phyloP scores from a whole-genome alignment of 2,797 vertebrate genomes.

The Pangasius larnaudii region DNA sequence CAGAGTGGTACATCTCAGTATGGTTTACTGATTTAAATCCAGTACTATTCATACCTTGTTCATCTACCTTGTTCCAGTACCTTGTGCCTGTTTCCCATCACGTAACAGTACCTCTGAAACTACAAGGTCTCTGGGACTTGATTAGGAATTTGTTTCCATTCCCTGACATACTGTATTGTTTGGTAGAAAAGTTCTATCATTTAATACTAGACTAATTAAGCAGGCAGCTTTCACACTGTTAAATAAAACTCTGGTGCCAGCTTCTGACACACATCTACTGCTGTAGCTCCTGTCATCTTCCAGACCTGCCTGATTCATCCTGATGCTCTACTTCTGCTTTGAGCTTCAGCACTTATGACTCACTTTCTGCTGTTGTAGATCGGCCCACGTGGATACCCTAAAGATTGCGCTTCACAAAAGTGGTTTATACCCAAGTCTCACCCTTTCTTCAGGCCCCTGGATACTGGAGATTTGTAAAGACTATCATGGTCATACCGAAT shows the following conservation, averaged over 20 bases:
- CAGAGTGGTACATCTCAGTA: background rate
- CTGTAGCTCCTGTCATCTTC: background rate
- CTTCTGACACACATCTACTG: background rate
- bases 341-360: background rate
- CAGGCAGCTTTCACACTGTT: background rate
- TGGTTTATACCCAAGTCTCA: background rate
- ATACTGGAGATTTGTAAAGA: background rate
- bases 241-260: background rate
- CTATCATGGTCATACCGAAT: background rate
- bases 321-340: background rate
- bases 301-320: slow-evolving; percentile 10
- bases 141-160: background rate
- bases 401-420: background rate
- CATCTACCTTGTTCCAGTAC: background rate
- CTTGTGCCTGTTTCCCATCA: background rate
- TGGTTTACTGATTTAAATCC: background rate
- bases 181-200: background rate
- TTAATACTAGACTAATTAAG: background rate
- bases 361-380: background rate
- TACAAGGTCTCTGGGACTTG: background rate
- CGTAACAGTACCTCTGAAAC: background rate
- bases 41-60: background rate
- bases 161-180: background rate
- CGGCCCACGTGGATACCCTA: background rate
- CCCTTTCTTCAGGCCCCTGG: background rate